Evolutionary conservation across 2,888 invertebrate species (phyloP).

Genomic region (Acanthacorydalis orientalis): DNA sequence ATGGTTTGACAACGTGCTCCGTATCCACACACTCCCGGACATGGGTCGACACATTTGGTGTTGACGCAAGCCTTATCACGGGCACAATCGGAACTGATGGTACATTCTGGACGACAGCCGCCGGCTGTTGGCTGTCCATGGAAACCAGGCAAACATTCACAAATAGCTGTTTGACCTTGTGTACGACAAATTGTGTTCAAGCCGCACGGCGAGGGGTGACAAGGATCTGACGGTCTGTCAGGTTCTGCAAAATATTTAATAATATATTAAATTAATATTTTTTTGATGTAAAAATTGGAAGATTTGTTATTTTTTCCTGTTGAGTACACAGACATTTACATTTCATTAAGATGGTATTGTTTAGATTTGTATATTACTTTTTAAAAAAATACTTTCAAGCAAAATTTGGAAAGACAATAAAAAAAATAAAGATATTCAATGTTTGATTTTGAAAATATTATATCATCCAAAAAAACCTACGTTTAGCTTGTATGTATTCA

Average conservation of each 20-base stretch:
- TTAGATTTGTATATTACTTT: too few relatives aligned
- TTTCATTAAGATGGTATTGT: too few relatives aligned
- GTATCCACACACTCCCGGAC: conserved; percentile 62
- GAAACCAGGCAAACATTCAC: conserved; percentile 61
- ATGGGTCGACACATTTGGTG: conserved; percentile 65
- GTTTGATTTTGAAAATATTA: conserved; percentile 6
- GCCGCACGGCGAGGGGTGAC: conserved; percentile 53
- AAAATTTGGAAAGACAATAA: too few relatives aligned
- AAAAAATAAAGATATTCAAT: too few relatives aligned
- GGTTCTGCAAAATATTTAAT: conserved; percentile 15
- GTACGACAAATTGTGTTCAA: conserved; percentile 53
- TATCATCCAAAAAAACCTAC: conserved; percentile 15
- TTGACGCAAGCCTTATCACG: conserved; percentile 59
- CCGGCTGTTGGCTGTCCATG: conserved; percentile 50
- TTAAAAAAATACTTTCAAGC: too few relatives aligned
- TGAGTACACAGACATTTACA: too few relatives aligned
- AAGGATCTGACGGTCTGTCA: conserved; percentile 24
- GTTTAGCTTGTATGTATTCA: conserved; percentile 17
- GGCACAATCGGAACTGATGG: conserved; percentile 65
- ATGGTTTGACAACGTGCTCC: conserved; percentile 61
- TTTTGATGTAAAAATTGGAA: too few relatives aligned
- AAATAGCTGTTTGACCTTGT: conserved; percentile 38
- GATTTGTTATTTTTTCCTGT: too few relatives aligned
- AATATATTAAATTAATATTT: background rate
- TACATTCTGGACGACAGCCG: conserved; percentile 68